Evolutionary conservation across 92 coral and sea anemone genomes (phyloP), one percentile per base, ranked within the genome.

Genomic region (Parazoanthus darwini): DNA sequence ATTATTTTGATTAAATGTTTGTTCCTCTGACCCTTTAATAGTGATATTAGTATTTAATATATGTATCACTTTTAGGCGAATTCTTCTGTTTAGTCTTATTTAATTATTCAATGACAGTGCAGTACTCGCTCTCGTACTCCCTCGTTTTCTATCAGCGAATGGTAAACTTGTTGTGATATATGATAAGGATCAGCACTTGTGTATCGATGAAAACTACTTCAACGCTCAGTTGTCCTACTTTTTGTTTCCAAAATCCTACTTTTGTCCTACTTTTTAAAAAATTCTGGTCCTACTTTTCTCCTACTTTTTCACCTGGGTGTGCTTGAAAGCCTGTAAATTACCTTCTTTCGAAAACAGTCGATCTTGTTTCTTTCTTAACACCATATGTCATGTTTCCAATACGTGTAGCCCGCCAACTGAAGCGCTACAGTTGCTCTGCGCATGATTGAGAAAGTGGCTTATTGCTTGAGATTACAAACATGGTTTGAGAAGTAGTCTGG

Each of bases 151-250:
- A 6, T 75, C 48, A 75, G 79, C 48, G 1, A 39, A 63, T 36
- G 33, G 79, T 75, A 75, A 75, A 18, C 79, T 75, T 75, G 79
- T 37, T 36, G 20, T 9, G 79, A 75, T 75, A 35, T 75, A 75
- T 75, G 79, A 75, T 35, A 11, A 35, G 79, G 48, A 39, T 75
- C 50, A 75, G 79, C 50, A 75, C 50, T 36, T 14, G 68, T 63
- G 68, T 63, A 63, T 63, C 68, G 68, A 63, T 11, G 68, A 63
- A 63, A 63, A 63, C 68, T 63, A 63, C 79, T 75, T 7, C 46
- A 23, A 75, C 8, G 22, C 79, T 75, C 33, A 29, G 33, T 29
- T 29, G 33, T 29, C 33, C 33, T 29, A 29, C 20, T 75, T 75
- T 75, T 75, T 6, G 68, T 22, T 22, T 20, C n/a, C 51, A 6